Percentiles rank a stretch among this genome's conserved stretches.
Evolutionary conservation across 2,888 invertebrate species (phyloP).

Genomic region (Hyles lineata): DNA sequence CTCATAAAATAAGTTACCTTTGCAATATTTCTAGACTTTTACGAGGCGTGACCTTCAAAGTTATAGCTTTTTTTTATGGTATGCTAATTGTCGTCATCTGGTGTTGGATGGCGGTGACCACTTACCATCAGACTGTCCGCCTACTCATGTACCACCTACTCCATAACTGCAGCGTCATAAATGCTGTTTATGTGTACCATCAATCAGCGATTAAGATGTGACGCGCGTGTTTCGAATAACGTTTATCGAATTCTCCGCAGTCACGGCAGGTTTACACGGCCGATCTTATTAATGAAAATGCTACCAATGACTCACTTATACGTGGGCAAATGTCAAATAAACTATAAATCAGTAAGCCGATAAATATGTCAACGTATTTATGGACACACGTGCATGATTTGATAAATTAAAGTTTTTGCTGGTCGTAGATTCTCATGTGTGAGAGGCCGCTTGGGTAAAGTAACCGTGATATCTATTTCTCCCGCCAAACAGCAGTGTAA

Average conservation of each 20-base stretch:
- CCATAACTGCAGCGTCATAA: background rate
- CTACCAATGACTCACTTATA: background rate
- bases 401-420: background rate
- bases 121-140: too few species aligned
- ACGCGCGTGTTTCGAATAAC: background rate
- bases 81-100: too few species aligned
- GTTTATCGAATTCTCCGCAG: slow-evolving; percentile 26
- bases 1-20: too few species aligned
- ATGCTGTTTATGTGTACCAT: background rate
- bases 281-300: slow-evolving; percentile 16
- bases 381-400: background rate
- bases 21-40: too few species aligned
- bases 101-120: too few species aligned
- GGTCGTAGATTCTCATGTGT: too few species aligned
- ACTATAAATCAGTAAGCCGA: background rate
- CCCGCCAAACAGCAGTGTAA: too few species aligned
- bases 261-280: slow-evolving; percentile 11
- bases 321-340: slow-evolving; percentile 3
- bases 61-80: too few species aligned
- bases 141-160: too few species aligned
- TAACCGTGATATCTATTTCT: too few species aligned
- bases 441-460: too few species aligned
- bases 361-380: background rate
- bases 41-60: too few species aligned
- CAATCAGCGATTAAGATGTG: background rate